Evolutionary conservation across 2,113 vertebrate species (phyloP), one percentile per base, ranked within the genome.

Genomic region (Plecotus auritus): DNA sequence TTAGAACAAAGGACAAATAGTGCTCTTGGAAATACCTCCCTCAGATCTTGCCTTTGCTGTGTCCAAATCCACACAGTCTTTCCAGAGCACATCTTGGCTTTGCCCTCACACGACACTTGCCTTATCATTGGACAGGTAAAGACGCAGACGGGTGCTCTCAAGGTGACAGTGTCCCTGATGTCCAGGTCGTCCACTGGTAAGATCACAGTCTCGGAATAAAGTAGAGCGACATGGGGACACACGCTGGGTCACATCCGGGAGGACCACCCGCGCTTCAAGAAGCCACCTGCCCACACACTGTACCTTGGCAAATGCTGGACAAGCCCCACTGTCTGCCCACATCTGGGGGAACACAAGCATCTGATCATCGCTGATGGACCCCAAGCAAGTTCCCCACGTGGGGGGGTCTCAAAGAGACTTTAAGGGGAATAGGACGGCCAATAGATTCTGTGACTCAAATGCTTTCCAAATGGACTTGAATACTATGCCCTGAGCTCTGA

Each of bases 61-160:
- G 16, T 35, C 66, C 67, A 18, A 30, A 35, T 4, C 67, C 67
- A 67, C 64, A 67, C 14, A n/a, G 30, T 17, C 14, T 67, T 16
- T n/a, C 12, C 64, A 32, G 64, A 32, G 64, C 64, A 66, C 30
- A 16, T 14, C 64, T 32, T n/a, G 64, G 67, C 67, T 11, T 37
- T 70, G 67, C 35, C 67, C 18, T 70, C 16, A 70, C 9, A 20
- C 35, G 67, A 22, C 35, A 20, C 67, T 37, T 0, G 1, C 12
- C 32, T 30, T 9, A 20, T 11, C 8, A 1, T 45, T 40, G 4
- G 3, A 11, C 5, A 47, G 32, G 26, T 35, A 6, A 11, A 16
- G 37, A 11, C 8, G 5, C 23, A 2, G 9, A 35, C 16, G 1
- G 5, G 1, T 7, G 18, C 13, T 5, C 12, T 9, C n/a, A 8